These are phyloP conservation scores for Brenthis ino DNA, from an alignment of 2,888 invertebrate species.

Conservation along the genomic window DNA sequence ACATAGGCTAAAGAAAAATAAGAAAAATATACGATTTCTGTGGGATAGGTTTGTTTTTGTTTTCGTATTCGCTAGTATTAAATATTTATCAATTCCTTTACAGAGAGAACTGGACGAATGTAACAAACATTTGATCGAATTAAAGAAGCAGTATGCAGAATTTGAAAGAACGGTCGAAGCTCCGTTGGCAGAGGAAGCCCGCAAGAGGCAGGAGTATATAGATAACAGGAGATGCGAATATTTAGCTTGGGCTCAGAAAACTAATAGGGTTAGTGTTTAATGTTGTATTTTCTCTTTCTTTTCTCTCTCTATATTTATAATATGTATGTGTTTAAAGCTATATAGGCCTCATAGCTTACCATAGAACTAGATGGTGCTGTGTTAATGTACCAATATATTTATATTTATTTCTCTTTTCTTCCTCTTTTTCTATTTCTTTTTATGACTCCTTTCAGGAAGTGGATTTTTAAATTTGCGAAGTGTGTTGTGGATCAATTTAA, in stretches of 20 bases:
- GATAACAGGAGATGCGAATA: slow-evolving; percentile 60
- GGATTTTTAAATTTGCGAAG: too few species aligned
- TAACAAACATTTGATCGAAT: slow-evolving; percentile 54
- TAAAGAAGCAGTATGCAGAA: slow-evolving; percentile 47
- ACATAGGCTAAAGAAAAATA: too few species aligned
- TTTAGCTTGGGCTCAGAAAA: slow-evolving; percentile 53
- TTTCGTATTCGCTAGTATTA: too few species aligned
- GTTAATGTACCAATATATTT: too few species aligned
- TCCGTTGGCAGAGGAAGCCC: slow-evolving; percentile 47
- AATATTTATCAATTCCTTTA: slow-evolving; percentile 11
- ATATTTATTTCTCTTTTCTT: too few species aligned
- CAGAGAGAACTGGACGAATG: slow-evolving; percentile 63
- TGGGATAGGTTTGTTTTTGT: too few species aligned
- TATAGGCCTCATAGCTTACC: too few species aligned
- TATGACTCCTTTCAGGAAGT: background rate
- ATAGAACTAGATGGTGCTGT: too few species aligned
- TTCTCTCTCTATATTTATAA: background rate
- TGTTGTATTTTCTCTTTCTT: background rate
- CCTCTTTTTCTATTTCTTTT: background rate
- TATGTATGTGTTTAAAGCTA: too few species aligned
- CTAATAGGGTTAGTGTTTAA: slow-evolving; percentile 50
- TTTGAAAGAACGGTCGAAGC: slow-evolving; percentile 41
- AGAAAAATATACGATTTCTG: too few species aligned
- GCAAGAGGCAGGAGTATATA: slow-evolving; percentile 44
- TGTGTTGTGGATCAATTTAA: too few species aligned